Conservation (phyloP, 2,888 invertebrate genomes). For the Ditula angustiorana region DNA sequence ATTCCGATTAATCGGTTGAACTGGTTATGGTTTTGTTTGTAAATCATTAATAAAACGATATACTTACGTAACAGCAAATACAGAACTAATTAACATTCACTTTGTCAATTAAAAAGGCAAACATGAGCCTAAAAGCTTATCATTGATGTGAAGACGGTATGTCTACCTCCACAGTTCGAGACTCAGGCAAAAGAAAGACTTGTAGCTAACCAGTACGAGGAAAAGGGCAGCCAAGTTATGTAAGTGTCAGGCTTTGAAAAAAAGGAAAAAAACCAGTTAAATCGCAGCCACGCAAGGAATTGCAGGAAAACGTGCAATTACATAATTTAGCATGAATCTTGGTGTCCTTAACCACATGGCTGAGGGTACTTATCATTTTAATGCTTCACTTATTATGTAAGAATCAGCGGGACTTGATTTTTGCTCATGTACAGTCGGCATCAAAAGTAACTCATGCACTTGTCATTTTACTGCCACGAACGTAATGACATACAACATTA, state of each 20-base stretch:
- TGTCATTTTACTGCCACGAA: too few relatives aligned
- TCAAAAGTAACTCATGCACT: not conserved
- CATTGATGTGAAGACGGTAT: too few relatives aligned
- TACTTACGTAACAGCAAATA: too few relatives aligned
- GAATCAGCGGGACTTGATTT: not conserved
- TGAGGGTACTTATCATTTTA: slow-evolving; percentile 3
- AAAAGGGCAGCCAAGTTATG: slow-evolving; percentile 16
- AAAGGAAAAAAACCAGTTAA: slow-evolving; percentile 9
- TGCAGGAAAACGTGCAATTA: slow-evolving; percentile 22
- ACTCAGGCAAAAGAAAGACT: too few relatives aligned
- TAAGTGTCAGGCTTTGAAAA: slow-evolving; percentile 10
- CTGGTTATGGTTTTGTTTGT: too few relatives aligned
- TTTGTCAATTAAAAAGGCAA: too few relatives aligned
- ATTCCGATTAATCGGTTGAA: too few relatives aligned
- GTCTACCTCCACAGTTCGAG: too few relatives aligned
- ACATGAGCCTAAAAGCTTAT: too few relatives aligned
- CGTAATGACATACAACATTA: too few relatives aligned
- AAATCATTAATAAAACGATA: too few relatives aligned
- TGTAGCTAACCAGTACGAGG: not conserved
- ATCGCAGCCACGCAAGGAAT: not conserved
- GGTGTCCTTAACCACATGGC: slow-evolving; percentile 28
- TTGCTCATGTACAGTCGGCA: not conserved
- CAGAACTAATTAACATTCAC: too few relatives aligned
- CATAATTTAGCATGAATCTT: slow-evolving; percentile 32
- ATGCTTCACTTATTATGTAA: not conserved